Conservation (phyloP, 2,113 vertebrate species). For the Phodopus roborovskii region DNA sequence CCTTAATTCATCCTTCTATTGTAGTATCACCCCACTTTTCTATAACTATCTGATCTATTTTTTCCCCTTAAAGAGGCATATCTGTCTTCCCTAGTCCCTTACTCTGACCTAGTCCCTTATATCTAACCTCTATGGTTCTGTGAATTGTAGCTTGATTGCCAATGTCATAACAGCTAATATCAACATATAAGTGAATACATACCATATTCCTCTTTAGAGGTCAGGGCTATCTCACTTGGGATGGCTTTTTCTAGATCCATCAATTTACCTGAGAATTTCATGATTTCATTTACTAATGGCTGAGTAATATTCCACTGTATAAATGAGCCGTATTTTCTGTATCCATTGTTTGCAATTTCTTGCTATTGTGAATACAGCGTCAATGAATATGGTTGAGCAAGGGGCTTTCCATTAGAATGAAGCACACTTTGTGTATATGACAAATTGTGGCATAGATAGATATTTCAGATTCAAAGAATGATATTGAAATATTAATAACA, state of each 20-base stretch:
- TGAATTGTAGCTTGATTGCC: background rate
- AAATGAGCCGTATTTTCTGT: background rate
- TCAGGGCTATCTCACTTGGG: background rate
- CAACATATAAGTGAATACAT: background rate
- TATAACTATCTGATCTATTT: background rate
- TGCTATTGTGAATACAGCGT: background rate
- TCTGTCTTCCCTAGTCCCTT: background rate
- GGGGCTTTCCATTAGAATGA: background rate
- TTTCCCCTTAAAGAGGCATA: background rate
- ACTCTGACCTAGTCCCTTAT: background rate
- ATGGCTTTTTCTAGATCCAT: background rate
- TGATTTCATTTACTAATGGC: background rate
- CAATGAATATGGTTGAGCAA: background rate
- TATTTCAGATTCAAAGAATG: background rate
- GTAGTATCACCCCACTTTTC: background rate
- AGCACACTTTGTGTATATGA: background rate
- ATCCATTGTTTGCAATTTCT: too few relatives aligned
- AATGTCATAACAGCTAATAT: background rate
- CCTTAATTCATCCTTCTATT: background rate
- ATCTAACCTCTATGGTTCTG: background rate
- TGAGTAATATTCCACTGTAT: background rate
- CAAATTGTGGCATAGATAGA: background rate
- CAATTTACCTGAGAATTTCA: background rate
- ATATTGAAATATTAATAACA: slow-evolving; percentile 4
- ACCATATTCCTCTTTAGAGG: background rate